phyloP scores from a whole-genome alignment of 2,797 vertebrate genomes.

The Brachymystax lenok region DNA sequence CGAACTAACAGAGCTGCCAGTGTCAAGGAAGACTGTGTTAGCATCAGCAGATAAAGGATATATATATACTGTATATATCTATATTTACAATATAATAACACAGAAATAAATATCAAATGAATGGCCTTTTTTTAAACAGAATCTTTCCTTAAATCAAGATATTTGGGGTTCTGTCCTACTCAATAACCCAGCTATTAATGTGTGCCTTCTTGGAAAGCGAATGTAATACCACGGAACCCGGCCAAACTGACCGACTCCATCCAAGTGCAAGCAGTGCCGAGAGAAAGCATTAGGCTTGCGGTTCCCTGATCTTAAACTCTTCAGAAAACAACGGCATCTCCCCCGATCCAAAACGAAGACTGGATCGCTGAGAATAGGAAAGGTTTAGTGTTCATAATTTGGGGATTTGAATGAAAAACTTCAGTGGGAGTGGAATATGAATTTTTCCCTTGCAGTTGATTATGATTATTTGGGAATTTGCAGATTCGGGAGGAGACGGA shows the following conservation, averaged over 20 bases:
- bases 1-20: conserved; percentile 20
- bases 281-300: conserved; percentile 73
- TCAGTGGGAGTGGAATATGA: conserved; percentile 59
- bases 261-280: conserved; percentile 62
- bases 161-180: conserved; percentile 61
- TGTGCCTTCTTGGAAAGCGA: conserved; percentile 65
- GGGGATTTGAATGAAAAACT: conserved; percentile 70
- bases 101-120: conserved; percentile 48
- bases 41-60: conserved; percentile 26
- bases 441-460: conserved; percentile 67
- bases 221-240: conserved; percentile 65
- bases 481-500: conserved; percentile 63
- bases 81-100: conserved; percentile 25
- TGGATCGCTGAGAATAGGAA: conserved; percentile 67
- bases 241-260: conserved; percentile 66
- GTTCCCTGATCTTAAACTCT: conserved; percentile 73
- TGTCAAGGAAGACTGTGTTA: conserved; percentile 25
- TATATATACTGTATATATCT: conserved; percentile 28
- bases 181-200: conserved; percentile 72
- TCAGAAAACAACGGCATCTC: conserved; percentile 63
- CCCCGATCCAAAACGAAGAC: conserved; percentile 66
- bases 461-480: conserved; percentile 72
- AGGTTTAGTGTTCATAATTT: conserved; percentile 74
- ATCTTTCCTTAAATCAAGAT: conserved; percentile 64
- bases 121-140: conserved; percentile 54